These are phyloP conservation scores for Hyla sarda DNA, from an alignment of 2,113 vertebrate genomes.

Conservation along the genomic window DNA sequence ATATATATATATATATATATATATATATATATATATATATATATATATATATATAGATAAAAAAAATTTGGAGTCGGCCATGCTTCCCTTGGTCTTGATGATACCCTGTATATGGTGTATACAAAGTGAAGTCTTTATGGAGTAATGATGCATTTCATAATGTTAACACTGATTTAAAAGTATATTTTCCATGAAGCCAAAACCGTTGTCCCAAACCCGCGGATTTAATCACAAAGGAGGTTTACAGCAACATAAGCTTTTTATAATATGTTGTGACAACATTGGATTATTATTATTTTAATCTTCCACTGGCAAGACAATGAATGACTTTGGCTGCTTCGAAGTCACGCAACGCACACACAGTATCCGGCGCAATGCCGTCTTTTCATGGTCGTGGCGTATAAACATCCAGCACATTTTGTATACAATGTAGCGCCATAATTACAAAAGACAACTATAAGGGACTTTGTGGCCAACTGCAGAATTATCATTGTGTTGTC, in stretches of 20 bases:
- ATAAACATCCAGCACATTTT: constrained; percentile 9
- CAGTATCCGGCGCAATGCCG: neutral
- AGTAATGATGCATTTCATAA: neutral
- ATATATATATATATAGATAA: no score
- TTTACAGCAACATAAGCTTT: constrained; percentile 12
- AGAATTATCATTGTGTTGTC: neutral
- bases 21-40: no score
- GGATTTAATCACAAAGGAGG: constrained; percentile 21
- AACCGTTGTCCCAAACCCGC: neutral
- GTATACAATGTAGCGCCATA: neutral
- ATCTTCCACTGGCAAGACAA: constrained; percentile 7
- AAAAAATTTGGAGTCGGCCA: no score
- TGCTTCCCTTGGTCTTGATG: neutral
- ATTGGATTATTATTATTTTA: constrained; percentile 24
- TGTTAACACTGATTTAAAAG: neutral
- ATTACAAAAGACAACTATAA: constrained; percentile 13
- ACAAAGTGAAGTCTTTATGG: no score
- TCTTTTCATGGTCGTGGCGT: neutral
- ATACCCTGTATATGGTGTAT: no score
- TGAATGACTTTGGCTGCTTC: constrained; percentile 12
- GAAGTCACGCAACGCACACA: neutral
- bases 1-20: no score
- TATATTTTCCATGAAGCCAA: neutral
- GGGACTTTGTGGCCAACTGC: neutral
- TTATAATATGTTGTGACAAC: constrained; percentile 31